Base-by-base conservation (phyloP, 2,797 vertebrate species). In the Strix occidentalis region DNA sequence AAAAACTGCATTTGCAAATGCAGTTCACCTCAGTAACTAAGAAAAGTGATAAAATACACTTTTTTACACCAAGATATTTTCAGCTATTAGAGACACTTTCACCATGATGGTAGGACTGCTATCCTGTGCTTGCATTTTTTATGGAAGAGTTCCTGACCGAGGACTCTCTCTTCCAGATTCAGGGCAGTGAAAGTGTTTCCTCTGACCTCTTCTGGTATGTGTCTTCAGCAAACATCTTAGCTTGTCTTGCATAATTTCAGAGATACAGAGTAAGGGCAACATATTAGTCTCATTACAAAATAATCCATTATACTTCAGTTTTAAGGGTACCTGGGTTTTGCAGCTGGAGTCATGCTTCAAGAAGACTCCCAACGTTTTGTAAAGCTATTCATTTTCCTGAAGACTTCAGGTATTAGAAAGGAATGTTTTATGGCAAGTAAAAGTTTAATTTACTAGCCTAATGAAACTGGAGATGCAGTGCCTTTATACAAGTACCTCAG, bases 121-220 rank as follows among this genome's bases (percentile, higher is more conserved):
- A 1, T 41, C 31, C 9, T 45, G 10, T 31, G 23, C 0, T 0
- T n/a, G 13, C 11, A 11, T 71, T 75, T 23, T 84, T 61, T 26
- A 16, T 35, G 50, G 39, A 76, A 51, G 19, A 70, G 29, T 33
- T 84, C 57, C 74, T 80, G 9, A 31, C 68, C 35, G 33, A 54
- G 31, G 28, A 48, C 28, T 64, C 56, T 77, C 18, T 65, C 50
- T 69, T 60, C 19, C 48, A 60, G 19, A 50, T 69, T 78, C 39
- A 69, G 43, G 1, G 0, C n/a, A 72, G 48, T 41, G 56, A 17
- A 82, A 87, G 69, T 33, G 29, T 64, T 84, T 92, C 33, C 45
- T 92, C 39, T 94, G 48, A 89, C n/a, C 66, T 87, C 23, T 83
- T 84, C 66, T 37, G 17, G 5, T 68, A 41, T 50, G 3, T 87